These are phyloP conservation scores for Meloe dianella DNA, from an alignment of 2,888 invertebrate genomes.

Conservation along the genomic window DNA sequence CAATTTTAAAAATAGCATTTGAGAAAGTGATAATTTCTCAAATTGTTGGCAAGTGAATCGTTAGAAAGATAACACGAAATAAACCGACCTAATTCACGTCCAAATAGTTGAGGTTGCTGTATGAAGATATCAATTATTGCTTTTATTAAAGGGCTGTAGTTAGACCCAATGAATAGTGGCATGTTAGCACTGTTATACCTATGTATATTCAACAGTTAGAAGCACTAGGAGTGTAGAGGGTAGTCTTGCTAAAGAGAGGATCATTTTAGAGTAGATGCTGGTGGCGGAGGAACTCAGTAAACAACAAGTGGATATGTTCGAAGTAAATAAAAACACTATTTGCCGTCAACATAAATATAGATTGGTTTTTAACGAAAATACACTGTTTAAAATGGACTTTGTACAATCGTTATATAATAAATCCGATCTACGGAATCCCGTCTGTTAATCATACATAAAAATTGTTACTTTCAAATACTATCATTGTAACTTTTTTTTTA, in stretches of 20 bases:
- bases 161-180: too few species aligned
- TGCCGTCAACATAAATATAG: constrained; percentile 16
- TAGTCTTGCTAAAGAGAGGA: too few species aligned
- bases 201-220: too few species aligned
- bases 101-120: not conserved
- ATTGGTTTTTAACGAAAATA: constrained; percentile 22
- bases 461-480: not conserved
- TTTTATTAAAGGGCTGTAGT: too few species aligned
- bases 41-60: not conserved
- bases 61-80: not conserved
- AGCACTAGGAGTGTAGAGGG: too few species aligned
- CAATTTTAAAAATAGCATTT: not conserved
- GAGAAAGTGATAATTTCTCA: not conserved
- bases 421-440: constrained; percentile 27
- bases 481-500: not conserved
- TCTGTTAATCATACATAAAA: not conserved
- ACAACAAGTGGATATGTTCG: too few species aligned
- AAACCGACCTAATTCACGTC: not conserved
- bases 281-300: too few species aligned
- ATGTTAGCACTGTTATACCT: too few species aligned
- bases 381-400: constrained; percentile 22
- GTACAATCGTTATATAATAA: constrained; percentile 20
- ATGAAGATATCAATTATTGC: too few species aligned
- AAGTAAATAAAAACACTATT: not conserved
- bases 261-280: too few species aligned